Conservation (phyloP, 2,888 invertebrate genomes). For the Drosophila dives region DNA sequence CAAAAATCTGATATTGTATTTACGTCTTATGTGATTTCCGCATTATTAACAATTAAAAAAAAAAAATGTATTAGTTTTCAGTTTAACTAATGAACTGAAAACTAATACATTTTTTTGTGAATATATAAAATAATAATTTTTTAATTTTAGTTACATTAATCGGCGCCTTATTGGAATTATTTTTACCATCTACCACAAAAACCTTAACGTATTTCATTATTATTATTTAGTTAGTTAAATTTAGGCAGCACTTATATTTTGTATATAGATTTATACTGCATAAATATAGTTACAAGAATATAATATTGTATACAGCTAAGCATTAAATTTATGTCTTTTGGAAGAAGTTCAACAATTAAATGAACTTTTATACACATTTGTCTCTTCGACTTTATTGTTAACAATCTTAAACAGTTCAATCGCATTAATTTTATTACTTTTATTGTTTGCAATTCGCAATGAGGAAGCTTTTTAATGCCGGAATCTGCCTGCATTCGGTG, state of each 20-base stretch:
- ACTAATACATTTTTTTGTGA: too few relatives aligned
- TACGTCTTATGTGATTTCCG: not conserved
- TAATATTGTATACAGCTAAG: not conserved
- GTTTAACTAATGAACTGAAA: too few relatives aligned
- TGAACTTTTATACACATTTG: not conserved
- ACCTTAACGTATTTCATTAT: not conserved
- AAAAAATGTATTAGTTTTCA: not conserved
- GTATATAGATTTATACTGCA: not conserved
- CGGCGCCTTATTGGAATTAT: not conserved
- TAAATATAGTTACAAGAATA: not conserved
- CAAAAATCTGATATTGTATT: constrained; percentile 11
- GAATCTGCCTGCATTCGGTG: not conserved
- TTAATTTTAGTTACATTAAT: not conserved
- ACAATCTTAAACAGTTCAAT: not conserved
- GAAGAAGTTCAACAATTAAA: too few relatives aligned
- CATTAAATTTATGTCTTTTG: not conserved
- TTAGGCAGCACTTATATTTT: not conserved
- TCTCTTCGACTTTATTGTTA: not conserved
- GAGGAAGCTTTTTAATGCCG: not conserved
- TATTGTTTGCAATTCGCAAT: not conserved
- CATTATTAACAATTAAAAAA: not conserved
- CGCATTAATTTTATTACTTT: not conserved
- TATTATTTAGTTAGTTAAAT: not conserved
- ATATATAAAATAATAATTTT: too few relatives aligned
- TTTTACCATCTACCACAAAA: not conserved